Evolutionary conservation across 2,797 vertebrate genomes (phyloP).

Genomic region (Xenops minutus): DNA sequence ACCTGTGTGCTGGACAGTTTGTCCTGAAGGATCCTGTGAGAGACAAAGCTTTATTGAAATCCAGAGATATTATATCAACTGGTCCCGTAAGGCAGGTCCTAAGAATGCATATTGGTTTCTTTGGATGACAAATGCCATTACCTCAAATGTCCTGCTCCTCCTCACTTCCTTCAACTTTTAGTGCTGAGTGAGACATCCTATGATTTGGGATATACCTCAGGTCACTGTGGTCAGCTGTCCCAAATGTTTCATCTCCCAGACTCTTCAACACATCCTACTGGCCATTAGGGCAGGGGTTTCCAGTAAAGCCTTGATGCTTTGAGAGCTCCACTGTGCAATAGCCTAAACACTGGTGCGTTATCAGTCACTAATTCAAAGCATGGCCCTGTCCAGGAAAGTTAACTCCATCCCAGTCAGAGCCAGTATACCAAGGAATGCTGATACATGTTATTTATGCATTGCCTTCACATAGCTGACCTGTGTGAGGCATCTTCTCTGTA

Average conservation of each 20-base stretch:
- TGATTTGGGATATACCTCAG: no score
- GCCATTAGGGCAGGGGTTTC: rapidly evolving
- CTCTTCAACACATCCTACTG: not conserved
- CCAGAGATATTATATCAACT: not conserved
- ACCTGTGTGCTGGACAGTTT: not conserved
- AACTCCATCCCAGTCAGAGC: not conserved
- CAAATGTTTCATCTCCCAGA: not conserved
- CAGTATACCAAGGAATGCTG: not conserved
- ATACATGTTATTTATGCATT: not conserved
- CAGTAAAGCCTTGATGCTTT: not conserved
- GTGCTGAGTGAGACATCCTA: rapidly evolving
- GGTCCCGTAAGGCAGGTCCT: not conserved
- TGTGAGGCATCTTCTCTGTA: not conserved
- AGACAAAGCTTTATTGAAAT: not conserved
- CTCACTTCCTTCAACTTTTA: not conserved
- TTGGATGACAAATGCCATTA: not conserved
- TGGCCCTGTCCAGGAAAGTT: not conserved
- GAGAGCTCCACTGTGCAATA: not conserved
- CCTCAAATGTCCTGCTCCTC: not conserved
- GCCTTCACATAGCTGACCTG: not conserved
- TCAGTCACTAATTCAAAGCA: not conserved
- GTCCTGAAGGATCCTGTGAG: not conserved
- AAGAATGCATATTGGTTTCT: rapidly evolving
- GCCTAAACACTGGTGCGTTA: not conserved
- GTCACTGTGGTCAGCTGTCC: not conserved